Percentiles rank a stretch among this genome's conserved stretches.
Evolutionary conservation across 2,113 vertebrate species (phyloP).

Genomic region (Rhabdomys dilectus): DNA sequence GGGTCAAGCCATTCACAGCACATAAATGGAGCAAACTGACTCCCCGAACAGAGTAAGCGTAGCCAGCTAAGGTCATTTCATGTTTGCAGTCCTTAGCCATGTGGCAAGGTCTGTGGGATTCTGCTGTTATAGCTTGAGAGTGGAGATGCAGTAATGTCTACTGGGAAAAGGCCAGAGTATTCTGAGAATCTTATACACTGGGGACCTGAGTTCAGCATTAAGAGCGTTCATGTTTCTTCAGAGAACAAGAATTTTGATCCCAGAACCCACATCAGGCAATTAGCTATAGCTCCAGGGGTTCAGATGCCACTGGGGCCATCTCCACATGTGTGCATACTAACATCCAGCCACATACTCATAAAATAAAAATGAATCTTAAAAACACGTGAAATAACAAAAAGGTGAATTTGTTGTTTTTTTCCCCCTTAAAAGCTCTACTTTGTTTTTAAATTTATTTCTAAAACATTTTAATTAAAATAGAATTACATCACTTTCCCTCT

Average conservation of each 20-base stretch:
- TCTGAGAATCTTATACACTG: background rate
- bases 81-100: background rate
- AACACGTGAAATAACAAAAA: background rate
- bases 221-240: background rate
- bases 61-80: background rate
- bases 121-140: background rate
- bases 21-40: rapidly evolving
- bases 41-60: background rate
- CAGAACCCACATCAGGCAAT: background rate
- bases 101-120: background rate
- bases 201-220: too few relatives aligned
- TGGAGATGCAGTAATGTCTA: background rate
- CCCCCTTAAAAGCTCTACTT: background rate
- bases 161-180: background rate
- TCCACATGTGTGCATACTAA: background rate
- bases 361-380: background rate
- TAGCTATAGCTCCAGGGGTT: background rate
- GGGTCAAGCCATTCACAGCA: background rate
- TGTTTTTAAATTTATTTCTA: background rate
- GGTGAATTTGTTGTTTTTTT: background rate
- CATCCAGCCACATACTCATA: background rate
- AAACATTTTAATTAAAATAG: background rate
- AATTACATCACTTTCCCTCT: background rate
- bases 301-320: too few relatives aligned
- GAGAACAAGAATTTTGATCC: background rate